Base-by-base conservation (phyloP, 2,888 invertebrate genomes). In the Volucella zonaria region DNA sequence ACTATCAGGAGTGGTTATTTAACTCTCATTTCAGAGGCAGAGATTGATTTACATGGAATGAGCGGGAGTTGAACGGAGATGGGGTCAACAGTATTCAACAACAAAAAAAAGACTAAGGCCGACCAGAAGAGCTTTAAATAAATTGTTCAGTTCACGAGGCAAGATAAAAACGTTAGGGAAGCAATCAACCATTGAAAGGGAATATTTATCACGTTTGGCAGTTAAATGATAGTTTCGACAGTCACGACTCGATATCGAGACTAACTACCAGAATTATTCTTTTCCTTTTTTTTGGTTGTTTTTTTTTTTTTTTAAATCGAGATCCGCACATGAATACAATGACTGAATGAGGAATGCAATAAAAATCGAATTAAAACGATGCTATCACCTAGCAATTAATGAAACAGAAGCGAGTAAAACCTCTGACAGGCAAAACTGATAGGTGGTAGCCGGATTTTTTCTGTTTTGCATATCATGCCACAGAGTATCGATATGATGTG, bases 201-300 rank as follows among this genome's bases (percentile, higher is more conserved):
- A 47, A 38, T 71, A 82, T 82, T 82, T 73, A 78, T 82, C 82
- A 78, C 78, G 67, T 78, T 82, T 78, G 78, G 45, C 78, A 82
- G 56, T 62, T 68, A 56, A 68, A 64, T 49, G 42, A 40, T 40
- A 59, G 23, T 47, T 42, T 10, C 12, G 67, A 43, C 45, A 43
- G 12, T 12, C 23, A 43, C 40, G 42, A 31, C n/a, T 54, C 42
- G 43, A 23, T 6, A 6, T 31, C 31, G 31, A 31, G 6, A 31
- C 31, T 31, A 31, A 31, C 31, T 31, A 31, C 31, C 31, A 31
- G 31, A 31, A 31, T 31, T 31, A 31, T 6, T 31, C 31, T 6
- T 31, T 23, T 23, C 3, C 3, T 23, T 23, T 4, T 23, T 23
- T 23, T 23, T 23, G 1, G 18, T 1, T 2, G n/a, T n/a, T n/a